Conservation (phyloP, 2,113 vertebrate genomes). For the Siniperca chuatsi region DNA sequence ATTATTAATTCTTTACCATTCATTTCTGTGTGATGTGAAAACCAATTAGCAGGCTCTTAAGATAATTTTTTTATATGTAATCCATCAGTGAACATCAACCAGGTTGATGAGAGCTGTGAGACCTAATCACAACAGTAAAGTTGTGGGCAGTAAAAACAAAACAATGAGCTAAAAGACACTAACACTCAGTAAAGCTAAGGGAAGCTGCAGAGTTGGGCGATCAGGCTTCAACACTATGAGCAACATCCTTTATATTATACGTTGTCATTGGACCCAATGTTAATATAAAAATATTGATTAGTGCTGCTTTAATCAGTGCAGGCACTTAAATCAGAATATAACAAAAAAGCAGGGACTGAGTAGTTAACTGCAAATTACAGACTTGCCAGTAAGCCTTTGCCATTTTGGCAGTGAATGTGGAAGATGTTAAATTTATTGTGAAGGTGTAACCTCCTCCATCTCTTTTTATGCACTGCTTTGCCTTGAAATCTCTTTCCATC, state of each 20-base stretch:
- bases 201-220: not conserved
- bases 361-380: not conserved
- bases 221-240: not conserved
- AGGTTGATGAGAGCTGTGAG: not conserved
- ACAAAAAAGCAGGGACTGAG: not conserved
- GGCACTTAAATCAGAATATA: too few relatives aligned
- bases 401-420: not conserved
- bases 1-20: not conserved
- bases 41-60: too few relatives aligned
- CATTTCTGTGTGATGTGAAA: not conserved
- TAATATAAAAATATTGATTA: not conserved
- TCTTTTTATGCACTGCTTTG: not conserved
- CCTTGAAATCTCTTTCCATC: not conserved
- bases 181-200: not conserved
- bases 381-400: too few relatives aligned
- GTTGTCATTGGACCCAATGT: not conserved
- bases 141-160: not conserved
- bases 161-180: not conserved
- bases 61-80: too few relatives aligned
- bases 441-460: not conserved
- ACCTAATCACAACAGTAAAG: not conserved
- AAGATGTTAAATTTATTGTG: not conserved
- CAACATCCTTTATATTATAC: not conserved
- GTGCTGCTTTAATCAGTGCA: not conserved
- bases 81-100: too few relatives aligned